Base-by-base conservation (phyloP, 2,888 invertebrate genomes). In the Drosophila demipolita region DNA sequence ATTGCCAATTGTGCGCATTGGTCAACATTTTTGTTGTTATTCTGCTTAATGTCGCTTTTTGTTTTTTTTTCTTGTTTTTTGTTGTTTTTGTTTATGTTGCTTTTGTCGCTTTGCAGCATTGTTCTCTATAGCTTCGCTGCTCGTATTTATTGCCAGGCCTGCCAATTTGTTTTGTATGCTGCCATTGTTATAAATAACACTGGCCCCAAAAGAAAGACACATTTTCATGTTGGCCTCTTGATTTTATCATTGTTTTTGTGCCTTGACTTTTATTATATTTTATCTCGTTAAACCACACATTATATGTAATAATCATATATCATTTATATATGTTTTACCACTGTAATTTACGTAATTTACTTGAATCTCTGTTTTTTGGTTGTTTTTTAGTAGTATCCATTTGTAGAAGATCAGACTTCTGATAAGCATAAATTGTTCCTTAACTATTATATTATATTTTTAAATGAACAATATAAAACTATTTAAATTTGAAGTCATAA, bases 1-100 rank as follows among this genome's bases (percentile, higher is more conserved):
- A 90, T 88, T 87, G 90, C 87, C 89, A 90, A 87, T 87, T 88
- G 87, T 88, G 87, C 89, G 80, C 85, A 85, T 89, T 85, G 85
- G 85, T 89, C 85, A 89, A 85, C 89, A 85, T 69, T 87, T 84
- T 83, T 66, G 48, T 69, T 58, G 58, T 48, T 50, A 29, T 61
- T 64, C 60, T 50, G 42, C 66, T 65, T 45, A 15, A 45, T 23
- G 45, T 45, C 20, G 15, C 45, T 54, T 36, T 76, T 75, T 59
- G 54, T 66, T 35, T 67, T 75, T 59, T 57, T 66, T 66, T 72
- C n/a, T 45, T 72, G 29, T 29, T 55, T 17, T 49, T 64, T 48
- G 35, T 50, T 68, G 68, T 50, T 62, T 55, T 36, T 66, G n/a
- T 32, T 66, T 15, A 8, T 45, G 33, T 32, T 63, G 12, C 40